These are phyloP conservation scores for Coturnix japonica DNA, from an alignment of 2,113 vertebrate genomes.

Conservation along the genomic window DNA sequence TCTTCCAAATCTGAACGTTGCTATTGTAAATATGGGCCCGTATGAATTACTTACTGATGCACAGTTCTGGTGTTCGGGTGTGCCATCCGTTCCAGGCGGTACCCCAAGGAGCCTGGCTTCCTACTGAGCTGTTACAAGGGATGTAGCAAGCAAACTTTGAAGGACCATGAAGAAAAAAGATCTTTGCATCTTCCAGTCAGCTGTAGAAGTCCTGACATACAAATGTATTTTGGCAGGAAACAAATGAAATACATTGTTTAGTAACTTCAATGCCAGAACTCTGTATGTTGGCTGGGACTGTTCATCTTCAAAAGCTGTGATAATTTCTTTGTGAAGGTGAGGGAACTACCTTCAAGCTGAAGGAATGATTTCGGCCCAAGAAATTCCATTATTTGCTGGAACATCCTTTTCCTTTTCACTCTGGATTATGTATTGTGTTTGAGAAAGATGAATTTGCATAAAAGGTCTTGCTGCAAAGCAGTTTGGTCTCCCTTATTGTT, in stretches of 20 bases:
- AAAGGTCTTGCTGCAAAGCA: background rate
- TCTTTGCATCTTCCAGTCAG: background rate
- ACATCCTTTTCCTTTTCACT: background rate
- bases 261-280: background rate
- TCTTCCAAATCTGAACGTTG: background rate
- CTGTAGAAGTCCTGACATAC: background rate
- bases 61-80: background rate
- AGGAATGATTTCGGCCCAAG: background rate
- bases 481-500: background rate
- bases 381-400: background rate
- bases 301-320: background rate
- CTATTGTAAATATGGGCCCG: background rate
- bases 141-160: background rate
- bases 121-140: background rate
- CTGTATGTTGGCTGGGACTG: background rate
- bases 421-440: background rate
- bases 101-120: background rate
- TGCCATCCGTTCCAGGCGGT: background rate
- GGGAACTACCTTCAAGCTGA: background rate
- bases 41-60: background rate
- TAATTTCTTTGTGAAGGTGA: background rate
- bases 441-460: background rate
- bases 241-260: background rate
- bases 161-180: background rate
- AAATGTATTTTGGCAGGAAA: conserved; percentile 37